Base-by-base conservation (phyloP, 92 coral and sea anemone species). In the Nematostella vectensis region DNA sequence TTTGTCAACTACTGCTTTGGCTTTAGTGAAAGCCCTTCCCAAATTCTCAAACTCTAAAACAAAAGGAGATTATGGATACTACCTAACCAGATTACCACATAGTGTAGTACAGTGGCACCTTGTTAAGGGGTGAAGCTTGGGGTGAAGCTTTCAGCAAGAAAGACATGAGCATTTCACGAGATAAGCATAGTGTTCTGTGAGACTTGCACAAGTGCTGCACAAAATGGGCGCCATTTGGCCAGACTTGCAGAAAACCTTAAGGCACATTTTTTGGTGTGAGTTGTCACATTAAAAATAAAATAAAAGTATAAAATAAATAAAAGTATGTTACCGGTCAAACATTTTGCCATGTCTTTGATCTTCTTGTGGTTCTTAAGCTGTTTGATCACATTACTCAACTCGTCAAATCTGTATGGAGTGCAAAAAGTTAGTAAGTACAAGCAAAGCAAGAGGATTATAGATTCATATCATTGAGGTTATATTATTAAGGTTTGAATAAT, bases 21-120 rank as follows among this genome's bases (percentile, higher is more conserved):
- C 96, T 61, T 91, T 91, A 26, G 75, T 65, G 31, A 73, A 87
- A 20, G 98, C 98, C 59, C 77, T 79, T 15, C 98, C 96, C 65
- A 91, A 96, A 61, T 86, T 87, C 59, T 91, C 98, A 81, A 91
- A 91, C 59, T 91, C 98, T 91, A 33, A n/a, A n/a, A n/a, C n/a
- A 0, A 62, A 48, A 12, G 61, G 0, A 28, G 58, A 28, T n/a
- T n/a, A n/a, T n/a, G n/a, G 8, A 19, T 26, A 44, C 57, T 21
- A 2, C 3, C 10, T 37, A 37, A 16, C 16, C 11, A 37, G n/a
- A 10, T 37, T 37, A 16, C 44, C 10, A 16, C 44, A 37, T 16
- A 37, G 44, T 37, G 44, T 37, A 37, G 44, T 37, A 10, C 16
- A 37, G n/a, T 37, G 10, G 11, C 44, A 10, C n/a, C n/a, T n/a